These are phyloP conservation scores for Borostomias antarcticus DNA, from an alignment of 2,797 vertebrate genomes.

Conservation along the genomic window DNA sequence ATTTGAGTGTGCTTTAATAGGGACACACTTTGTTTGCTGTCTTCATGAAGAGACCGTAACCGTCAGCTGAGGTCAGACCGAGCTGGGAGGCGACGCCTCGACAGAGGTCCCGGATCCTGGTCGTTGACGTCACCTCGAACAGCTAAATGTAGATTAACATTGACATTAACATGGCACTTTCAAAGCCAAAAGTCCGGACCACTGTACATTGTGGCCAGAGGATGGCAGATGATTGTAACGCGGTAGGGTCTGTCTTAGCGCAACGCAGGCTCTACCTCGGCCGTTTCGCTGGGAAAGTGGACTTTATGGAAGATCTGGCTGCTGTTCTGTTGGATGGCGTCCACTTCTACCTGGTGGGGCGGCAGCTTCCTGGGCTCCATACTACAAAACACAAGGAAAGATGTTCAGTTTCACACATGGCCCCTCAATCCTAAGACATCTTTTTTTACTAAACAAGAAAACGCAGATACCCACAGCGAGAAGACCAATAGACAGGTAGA, in stretches of 20 bases:
- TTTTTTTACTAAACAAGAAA: background rate
- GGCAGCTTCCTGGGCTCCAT: slow-evolving; percentile 84
- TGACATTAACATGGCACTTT: background rate
- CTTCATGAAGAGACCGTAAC: slow-evolving; percentile 92
- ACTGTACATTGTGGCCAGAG: background rate
- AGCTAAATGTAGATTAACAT: slow-evolving; percentile 65
- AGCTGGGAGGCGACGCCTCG: slow-evolving; percentile 72
- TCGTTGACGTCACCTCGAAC: slow-evolving; percentile 83
- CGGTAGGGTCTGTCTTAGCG: slow-evolving; percentile 68
- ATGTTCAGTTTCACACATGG: slow-evolving; percentile 2
- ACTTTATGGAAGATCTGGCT: slow-evolving; percentile 88
- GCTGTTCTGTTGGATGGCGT: slow-evolving; percentile 87
- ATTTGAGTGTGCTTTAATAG: background rate
- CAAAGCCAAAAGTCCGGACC: background rate
- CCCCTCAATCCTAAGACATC: background rate
- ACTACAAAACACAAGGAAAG: slow-evolving; percentile 69
- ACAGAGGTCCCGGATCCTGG: slow-evolving; percentile 82
- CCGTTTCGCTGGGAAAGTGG: slow-evolving; percentile 84
- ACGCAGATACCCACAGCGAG: background rate
- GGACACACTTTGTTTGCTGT: slow-evolving; percentile 84
- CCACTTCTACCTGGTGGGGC: slow-evolving; percentile 88
- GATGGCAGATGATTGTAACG: background rate
- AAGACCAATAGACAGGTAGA: no score
- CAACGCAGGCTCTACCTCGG: slow-evolving; percentile 68
- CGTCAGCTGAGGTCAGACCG: slow-evolving; percentile 82